These are phyloP conservation scores for Pogoniulus pusillus DNA, from an alignment of 2,797 vertebrate species.

Conservation along the genomic window DNA sequence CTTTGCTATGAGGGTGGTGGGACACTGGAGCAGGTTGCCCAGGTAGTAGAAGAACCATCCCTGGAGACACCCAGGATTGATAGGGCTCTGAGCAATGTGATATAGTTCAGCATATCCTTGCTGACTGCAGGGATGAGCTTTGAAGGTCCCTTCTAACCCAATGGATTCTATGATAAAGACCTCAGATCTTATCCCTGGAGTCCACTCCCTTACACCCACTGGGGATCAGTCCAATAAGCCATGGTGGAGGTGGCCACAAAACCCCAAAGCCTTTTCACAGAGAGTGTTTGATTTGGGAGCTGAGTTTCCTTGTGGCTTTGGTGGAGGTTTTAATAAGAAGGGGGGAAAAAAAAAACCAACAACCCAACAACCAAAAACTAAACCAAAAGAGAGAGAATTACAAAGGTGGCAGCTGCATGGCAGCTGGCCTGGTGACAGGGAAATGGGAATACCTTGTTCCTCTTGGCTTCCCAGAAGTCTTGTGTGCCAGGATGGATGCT, in stretches of 20 bases:
- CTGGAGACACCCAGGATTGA: too few relatives aligned
- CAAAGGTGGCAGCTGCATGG: background rate
- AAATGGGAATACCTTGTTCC: slow-evolving; percentile 51
- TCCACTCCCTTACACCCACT: background rate
- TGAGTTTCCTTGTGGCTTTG: background rate
- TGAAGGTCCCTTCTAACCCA: too few relatives aligned
- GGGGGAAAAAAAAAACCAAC: too few relatives aligned
- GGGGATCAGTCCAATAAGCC: background rate
- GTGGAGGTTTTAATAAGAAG: too few relatives aligned
- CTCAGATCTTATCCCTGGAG: background rate
- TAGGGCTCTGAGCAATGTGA: too few relatives aligned
- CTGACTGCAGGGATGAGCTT: too few relatives aligned
- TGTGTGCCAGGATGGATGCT: slow-evolving; percentile 61
- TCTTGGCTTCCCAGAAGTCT: slow-evolving; percentile 51
- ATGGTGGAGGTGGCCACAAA: background rate
- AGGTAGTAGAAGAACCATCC: too few relatives aligned
- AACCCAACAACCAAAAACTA: too few relatives aligned
- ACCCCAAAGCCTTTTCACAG: background rate
- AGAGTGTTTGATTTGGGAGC: background rate
- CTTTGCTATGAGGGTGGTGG: too few relatives aligned
- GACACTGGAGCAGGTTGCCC: too few relatives aligned
- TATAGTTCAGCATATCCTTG: too few relatives aligned
- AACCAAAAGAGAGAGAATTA: background rate
- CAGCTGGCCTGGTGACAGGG: slow-evolving; percentile 3
- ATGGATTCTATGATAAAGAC: background rate